phyloP scores from a whole-genome alignment of 2,888 invertebrate species.

The Enoplolaimus lenunculus region DNA sequence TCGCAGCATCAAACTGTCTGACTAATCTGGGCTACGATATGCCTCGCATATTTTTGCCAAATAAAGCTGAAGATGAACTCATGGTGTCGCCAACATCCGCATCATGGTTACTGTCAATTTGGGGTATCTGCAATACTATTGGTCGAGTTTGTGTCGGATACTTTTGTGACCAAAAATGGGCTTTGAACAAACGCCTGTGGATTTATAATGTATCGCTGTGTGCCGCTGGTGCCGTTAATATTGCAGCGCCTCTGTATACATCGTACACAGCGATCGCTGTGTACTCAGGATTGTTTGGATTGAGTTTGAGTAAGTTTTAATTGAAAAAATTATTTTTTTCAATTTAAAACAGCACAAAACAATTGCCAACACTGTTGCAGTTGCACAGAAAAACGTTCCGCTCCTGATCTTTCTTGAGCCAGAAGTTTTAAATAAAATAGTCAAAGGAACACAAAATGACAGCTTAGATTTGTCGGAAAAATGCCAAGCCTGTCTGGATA shows the following conservation, averaged over 20 bases:
- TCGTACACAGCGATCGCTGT: conserved; percentile 59
- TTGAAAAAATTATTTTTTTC: too few species aligned
- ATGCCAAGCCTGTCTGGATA: too few species aligned
- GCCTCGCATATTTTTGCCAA: conserved; percentile 60
- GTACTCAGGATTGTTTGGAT: conserved; percentile 66
- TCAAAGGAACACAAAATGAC: too few species aligned
- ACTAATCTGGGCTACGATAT: conserved; percentile 87
- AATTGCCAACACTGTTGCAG: too few species aligned
- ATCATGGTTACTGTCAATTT: conserved; percentile 22
- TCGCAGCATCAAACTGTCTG: conserved; percentile 79
- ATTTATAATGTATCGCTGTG: conserved; percentile 77
- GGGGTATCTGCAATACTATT: conserved; percentile 69
- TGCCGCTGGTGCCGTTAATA: conserved; percentile 73
- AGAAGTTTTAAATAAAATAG: too few species aligned
- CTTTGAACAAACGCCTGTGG: conserved; percentile 70
- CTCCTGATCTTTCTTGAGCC: too few species aligned
- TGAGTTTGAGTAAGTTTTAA: conserved; percentile 54
- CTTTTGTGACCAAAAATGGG: conserved; percentile 28
- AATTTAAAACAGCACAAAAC: too few species aligned
- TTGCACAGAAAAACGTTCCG: too few species aligned
- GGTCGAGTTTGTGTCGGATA: conserved; percentile 75
- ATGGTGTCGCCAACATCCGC: conserved; percentile 17
- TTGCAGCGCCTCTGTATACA: conserved; percentile 59
- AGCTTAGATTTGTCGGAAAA: too few species aligned
- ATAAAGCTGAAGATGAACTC: conserved; percentile 28